Evolutionary conservation across 2,888 invertebrate species (phyloP).

Genomic region (Caenorhabditis sp.): DNA sequence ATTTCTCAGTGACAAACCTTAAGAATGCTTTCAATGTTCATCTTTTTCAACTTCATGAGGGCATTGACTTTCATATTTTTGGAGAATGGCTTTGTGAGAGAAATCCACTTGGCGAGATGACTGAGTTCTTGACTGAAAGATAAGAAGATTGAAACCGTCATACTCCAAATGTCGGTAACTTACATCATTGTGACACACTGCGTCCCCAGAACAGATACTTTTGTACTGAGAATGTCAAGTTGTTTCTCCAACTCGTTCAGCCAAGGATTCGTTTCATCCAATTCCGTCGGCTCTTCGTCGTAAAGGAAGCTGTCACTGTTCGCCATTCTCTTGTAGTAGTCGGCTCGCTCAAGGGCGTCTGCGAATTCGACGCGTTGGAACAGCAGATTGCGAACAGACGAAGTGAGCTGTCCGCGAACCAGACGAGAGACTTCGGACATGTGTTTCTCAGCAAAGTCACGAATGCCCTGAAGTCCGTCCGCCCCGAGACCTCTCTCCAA

Average conservation of each 20-base stretch:
- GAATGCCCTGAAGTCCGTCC: slow-evolving; percentile 40
- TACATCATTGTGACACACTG: slow-evolving; percentile 46
- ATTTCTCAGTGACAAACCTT: slow-evolving; percentile 8
- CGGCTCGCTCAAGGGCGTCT: slow-evolving; percentile 2
- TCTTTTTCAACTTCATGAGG: slow-evolving; percentile 41
- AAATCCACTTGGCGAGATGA: slow-evolving; percentile 58
- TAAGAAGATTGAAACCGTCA: background rate
- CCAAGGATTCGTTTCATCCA: slow-evolving; percentile 7
- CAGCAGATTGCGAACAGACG: slow-evolving; percentile 42
- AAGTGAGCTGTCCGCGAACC: slow-evolving; percentile 44
- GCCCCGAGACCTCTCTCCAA: slow-evolving; percentile 50
- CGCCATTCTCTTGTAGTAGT: background rate
- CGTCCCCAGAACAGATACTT: slow-evolving; percentile 22
- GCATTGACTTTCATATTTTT: slow-evolving; percentile 41
- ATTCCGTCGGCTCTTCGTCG: background rate
- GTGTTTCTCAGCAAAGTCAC: slow-evolving; percentile 39
- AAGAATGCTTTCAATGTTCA: slow-evolving; percentile 41
- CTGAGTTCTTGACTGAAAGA: slow-evolving; percentile 51
- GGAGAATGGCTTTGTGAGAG: slow-evolving; percentile 48
- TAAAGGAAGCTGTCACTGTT: slow-evolving; percentile 30
- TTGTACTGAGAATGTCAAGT: slow-evolving; percentile 21
- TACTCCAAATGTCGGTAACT: background rate
- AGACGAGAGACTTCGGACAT: slow-evolving; percentile 51
- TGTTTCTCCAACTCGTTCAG: slow-evolving; percentile 7
- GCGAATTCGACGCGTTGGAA: slow-evolving; percentile 53